Evolutionary conservation across 2,888 invertebrate species (phyloP), one percentile per base, ranked within the genome.

Genomic region (Sturmia bella): DNA sequence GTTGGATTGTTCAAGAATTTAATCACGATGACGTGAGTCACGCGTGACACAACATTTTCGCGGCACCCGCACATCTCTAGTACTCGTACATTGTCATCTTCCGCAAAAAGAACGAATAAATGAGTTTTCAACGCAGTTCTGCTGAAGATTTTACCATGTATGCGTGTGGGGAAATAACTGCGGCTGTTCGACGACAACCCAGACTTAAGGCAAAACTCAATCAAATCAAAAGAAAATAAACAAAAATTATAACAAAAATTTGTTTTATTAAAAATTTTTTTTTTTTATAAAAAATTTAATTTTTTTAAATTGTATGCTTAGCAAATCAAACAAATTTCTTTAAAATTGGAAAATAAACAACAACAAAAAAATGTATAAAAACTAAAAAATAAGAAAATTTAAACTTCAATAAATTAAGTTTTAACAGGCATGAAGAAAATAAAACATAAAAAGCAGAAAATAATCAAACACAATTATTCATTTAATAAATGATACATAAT

Each of bases 241-340:
- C 17, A 39, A 50, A 68, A 41, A 48, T 63, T 32, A 32, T 12
- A 74, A 64, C 45, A 43, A 64, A 75, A 68, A 63, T 13, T 12
- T 21, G 15, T 59, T 78, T 78, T 73, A 59, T 70, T 70, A 63
- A 61, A 77, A 54, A 63, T 70, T 24, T 52, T 2, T 24, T 37
- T 27, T 64, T 48, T 61, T 64, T 32, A 37, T 52, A 37, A 68
- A 72, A 41, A 52, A 57, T 54, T 56, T 50, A 56, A n/a, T 59
- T 24, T 32, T n/a, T n/a, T 39, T 39, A 56, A 41, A 21, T 64
- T 69, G 63, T 41, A 57, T 74, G n/a, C 56, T n/a, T n/a, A 15
- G 57, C 54, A 68, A 73, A 68, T 77, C 54, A 76, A 66, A 72
- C 9, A 73, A 5, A n/a, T 54, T 72, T 76, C 52, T 66, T 41